These are phyloP conservation scores for Garrulus glandarius DNA, from an alignment of 2,797 vertebrate genomes.

Conservation along the genomic window DNA sequence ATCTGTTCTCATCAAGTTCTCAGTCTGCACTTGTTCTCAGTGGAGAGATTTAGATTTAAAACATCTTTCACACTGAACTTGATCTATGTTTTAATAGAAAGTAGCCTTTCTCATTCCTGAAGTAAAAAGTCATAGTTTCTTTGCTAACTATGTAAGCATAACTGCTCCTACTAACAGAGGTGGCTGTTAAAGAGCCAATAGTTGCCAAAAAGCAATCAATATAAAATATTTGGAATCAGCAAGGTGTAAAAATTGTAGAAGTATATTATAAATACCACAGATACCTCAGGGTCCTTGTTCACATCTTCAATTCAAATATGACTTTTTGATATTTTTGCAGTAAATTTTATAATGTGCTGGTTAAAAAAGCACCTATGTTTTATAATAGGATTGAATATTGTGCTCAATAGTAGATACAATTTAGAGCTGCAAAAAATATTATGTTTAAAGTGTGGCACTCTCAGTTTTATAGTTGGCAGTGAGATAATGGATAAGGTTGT, in stretches of 20 bases:
- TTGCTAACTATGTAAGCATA: conserved; percentile 33
- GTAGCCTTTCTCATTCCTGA: conserved; percentile 16
- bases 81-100: conserved; percentile 44
- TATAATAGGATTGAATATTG: neutral
- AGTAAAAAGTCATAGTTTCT: conserved; percentile 7
- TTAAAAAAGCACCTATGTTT: neutral
- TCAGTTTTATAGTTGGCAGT: neutral
- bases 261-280: neutral
- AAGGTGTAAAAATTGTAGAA: neutral
- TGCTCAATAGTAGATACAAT: neutral
- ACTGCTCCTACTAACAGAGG: neutral
- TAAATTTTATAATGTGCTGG: neutral
- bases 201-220: conserved; percentile 3
- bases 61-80: conserved; percentile 55
- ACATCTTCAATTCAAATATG: neutral
- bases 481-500: neutral
- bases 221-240: neutral
- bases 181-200: neutral
- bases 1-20: conserved; percentile 61
- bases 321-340: neutral
- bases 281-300: neutral
- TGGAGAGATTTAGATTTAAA: conserved; percentile 63
- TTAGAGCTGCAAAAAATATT: neutral
- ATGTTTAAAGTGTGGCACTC: neutral
- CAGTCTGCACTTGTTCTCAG: conserved; percentile 56